phyloP scores from a whole-genome alignment of 1,140 invertebrate species.

The Phenacoccus solenopsis region DNA sequence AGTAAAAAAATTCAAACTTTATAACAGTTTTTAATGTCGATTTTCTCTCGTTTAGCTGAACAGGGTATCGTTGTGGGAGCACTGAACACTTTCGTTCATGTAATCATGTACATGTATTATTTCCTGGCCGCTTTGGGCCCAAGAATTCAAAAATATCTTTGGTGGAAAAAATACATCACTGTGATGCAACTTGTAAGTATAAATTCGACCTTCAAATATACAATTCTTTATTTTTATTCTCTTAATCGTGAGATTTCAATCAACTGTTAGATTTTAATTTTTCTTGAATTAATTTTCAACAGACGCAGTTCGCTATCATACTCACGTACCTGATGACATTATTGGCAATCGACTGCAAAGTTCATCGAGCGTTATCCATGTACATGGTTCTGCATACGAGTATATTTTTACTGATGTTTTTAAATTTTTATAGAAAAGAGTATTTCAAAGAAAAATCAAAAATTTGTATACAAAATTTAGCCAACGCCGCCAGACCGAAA shows the following conservation, averaged over 20 bases:
- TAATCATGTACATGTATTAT: conserved; percentile 66
- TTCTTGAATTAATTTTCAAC: conserved; percentile 15
- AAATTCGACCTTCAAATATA: background rate
- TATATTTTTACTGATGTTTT: conserved; percentile 31
- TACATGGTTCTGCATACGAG: conserved; percentile 33
- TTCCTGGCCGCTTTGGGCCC: conserved; percentile 55
- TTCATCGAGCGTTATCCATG: conserved; percentile 30
- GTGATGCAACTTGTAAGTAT: conserved; percentile 50
- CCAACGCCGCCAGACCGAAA: background rate
- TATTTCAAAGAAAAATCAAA: conserved; percentile 28
- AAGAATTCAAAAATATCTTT: conserved; percentile 51
- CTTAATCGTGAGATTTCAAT: too few relatives aligned
- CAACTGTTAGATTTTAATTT: background rate
- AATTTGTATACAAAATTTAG: background rate
- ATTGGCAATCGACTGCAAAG: conserved; percentile 28
- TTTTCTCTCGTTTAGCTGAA: too few relatives aligned
- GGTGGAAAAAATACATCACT: conserved; percentile 75
- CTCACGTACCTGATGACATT: conserved; percentile 27
- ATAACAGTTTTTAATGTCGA: too few relatives aligned
- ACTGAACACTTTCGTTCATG: conserved; percentile 55
- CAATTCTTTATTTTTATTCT: too few relatives aligned
- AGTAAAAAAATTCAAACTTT: too few relatives aligned
- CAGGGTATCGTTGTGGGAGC: conserved; percentile 40
- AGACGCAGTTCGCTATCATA: conserved; percentile 29
- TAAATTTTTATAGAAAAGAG: conserved; percentile 36